Percentiles rank a stretch among this genome's conserved stretches.
These are phyloP conservation scores for Stegophylla sp. DNA, from an alignment of 2,888 invertebrate genomes.

Conservation along the genomic window DNA sequence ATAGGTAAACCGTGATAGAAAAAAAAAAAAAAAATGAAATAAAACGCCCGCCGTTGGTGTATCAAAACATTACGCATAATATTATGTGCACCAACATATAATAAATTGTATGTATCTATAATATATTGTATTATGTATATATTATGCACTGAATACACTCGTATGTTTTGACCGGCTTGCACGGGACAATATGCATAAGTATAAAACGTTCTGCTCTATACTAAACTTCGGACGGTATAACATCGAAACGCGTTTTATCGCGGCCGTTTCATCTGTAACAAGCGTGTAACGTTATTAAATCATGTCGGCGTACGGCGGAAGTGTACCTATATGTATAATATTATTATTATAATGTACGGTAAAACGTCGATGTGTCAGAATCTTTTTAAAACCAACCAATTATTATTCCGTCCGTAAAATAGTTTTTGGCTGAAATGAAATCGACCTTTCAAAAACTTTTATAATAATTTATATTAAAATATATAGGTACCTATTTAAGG, in stretches of 20 bases:
- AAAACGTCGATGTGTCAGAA: too few species aligned
- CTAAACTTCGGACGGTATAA: not conserved
- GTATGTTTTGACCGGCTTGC: not conserved
- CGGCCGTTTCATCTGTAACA: not conserved
- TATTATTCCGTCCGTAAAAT: too few species aligned
- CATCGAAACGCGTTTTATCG: constrained; percentile 7
- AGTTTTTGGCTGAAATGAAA: too few species aligned
- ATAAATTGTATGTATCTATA: not conserved
- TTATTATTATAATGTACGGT: too few species aligned
- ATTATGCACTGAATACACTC: too few species aligned
- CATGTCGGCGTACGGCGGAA: not conserved
- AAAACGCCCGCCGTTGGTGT: not conserved
- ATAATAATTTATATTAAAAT: too few species aligned
- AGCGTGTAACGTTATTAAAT: not conserved
- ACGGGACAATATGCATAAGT: not conserved
- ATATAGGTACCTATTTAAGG: too few species aligned
- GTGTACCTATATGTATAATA: too few species aligned
- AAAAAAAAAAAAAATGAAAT: not conserved
- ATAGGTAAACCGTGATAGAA: too few species aligned
- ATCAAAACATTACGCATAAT: not conserved
- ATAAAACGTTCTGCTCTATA: not conserved
- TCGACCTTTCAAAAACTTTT: too few species aligned
- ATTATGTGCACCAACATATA: not conserved
- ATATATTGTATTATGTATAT: not conserved
- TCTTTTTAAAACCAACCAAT: too few species aligned